Percentiles rank a stretch among this genome's conserved stretches.
phyloP scores from a whole-genome alignment of 1,140 invertebrate genomes.

The Sweltsa coloradensis region DNA sequence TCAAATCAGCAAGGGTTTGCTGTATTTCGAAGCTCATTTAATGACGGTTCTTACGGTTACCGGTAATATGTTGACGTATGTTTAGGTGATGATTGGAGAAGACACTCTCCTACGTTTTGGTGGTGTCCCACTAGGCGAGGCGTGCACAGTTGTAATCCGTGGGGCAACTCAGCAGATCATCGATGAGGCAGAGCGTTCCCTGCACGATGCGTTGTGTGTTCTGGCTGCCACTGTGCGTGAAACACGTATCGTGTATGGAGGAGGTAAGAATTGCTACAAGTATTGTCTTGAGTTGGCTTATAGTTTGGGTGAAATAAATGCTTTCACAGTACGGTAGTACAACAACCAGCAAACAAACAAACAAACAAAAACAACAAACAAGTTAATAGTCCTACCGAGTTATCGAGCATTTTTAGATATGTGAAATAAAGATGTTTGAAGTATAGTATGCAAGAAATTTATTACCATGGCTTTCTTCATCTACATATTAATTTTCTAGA shows the following conservation, averaged over 20 bases:
- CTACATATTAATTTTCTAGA: no score
- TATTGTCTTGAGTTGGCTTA: no score
- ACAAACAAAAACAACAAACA: no score
- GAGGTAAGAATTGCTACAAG: constrained; percentile 51
- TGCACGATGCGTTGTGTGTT: constrained; percentile 98
- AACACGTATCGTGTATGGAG: constrained; percentile 81
- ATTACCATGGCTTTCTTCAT: no score
- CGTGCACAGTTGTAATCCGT: constrained; percentile 92
- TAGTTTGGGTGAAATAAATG: no score
- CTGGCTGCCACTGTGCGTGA: constrained; percentile 91
- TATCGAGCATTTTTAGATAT: no score
- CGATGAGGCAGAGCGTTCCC: constrained; percentile 94
- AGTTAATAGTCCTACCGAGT: no score
- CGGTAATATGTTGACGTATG: neutral
- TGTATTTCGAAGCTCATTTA: neutral
- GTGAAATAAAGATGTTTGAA: no score
- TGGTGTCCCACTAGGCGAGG: constrained; percentile 88
- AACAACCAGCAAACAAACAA: no score
- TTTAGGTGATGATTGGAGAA: constrained; percentile 90
- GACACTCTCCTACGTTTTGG: constrained; percentile 92
- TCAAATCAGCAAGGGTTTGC: neutral
- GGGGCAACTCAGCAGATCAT: constrained; percentile 99
- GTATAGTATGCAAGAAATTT: no score
- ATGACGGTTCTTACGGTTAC: neutral
- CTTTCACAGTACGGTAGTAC: no score